These are phyloP conservation scores for Carabus problematicus DNA, from an alignment of 2,888 invertebrate genomes.

Conservation along the genomic window DNA sequence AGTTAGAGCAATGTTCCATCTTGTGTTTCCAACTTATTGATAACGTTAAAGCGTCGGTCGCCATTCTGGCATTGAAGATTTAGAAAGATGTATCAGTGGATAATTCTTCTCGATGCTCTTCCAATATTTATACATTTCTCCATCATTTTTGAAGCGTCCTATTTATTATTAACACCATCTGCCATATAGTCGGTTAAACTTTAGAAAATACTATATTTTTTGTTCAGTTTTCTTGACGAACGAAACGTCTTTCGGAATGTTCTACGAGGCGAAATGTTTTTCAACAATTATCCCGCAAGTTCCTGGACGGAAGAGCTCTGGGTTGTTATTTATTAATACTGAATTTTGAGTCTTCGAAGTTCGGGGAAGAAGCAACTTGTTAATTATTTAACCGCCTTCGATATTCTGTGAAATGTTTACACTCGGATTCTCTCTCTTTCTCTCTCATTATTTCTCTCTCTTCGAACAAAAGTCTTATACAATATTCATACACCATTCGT, in stretches of 20 bases:
- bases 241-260: not conserved
- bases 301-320: not conserved
- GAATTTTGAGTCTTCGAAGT: not conserved
- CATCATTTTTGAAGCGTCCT: too few species aligned
- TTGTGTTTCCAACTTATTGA: too few species aligned
- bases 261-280: not conserved
- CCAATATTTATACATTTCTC: too few species aligned
- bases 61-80: too few species aligned
- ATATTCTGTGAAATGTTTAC: not conserved
- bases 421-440: not conserved
- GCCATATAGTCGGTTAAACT: too few species aligned
- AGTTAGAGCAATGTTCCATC: too few species aligned
- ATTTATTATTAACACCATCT: too few species aligned
- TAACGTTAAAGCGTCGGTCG: too few species aligned
- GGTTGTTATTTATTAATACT: not conserved
- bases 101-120: too few species aligned
- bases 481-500: not conserved
- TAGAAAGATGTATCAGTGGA: too few species aligned
- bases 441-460: not conserved
- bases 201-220: too few species aligned
- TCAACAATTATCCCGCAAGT: not conserved
- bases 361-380: not conserved
- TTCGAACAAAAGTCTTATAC: constrained; percentile 7
- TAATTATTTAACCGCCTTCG: not conserved
- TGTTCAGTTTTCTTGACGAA: too few species aligned